Base-by-base conservation (phyloP, 2,113 vertebrate species). In the Taxidea taxus region DNA sequence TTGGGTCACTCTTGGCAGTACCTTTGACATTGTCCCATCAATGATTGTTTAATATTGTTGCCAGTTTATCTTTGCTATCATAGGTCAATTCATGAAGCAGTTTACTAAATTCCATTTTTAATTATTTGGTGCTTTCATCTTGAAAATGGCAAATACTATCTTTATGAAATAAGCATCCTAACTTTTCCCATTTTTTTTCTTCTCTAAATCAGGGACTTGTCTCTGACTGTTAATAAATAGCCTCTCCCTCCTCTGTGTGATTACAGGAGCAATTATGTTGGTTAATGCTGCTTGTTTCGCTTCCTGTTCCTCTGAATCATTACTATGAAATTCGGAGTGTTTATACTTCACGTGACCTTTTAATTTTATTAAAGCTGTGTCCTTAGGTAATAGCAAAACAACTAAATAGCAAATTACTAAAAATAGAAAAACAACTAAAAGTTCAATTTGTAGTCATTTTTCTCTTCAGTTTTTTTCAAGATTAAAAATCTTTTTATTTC, bases 81-180 rank as follows among this genome's bases (percentile, higher is more conserved):
- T 60, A 60, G 10, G 25, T 60, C 27, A 60, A 29, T 60, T 60
- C 58, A 60, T 60, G 58, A 60, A 60, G 0, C 58, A 27, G 87
- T 70, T 88, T 88, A 34, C n/a, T 89, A 80, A 92, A 94, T 66
- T 94, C 60, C 9, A 92, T 64, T 64, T 94, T 18, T 54, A 88
- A n/a, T 56, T 85, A 47, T 42, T 88, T 96, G 44, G 37, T 44
- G 10, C 20, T 78, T 16, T 64, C 58, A 72, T 37, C 13, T 37
- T 66, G 34, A 89, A 47, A 96, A 47, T 60, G 27, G 34, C 27
- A 91, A 83, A 37, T 91, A 87, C 70, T 96, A 31, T 87, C 0
- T 87, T 90, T 77, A 72, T 88, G 44, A 21, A 70, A 31, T 4
- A 20, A 92, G 1, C 37, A 64, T 37, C 25, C 14, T 60, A 83